Evolutionary conservation across 2,113 vertebrate genomes (phyloP).

Genomic region (Acanthochromis polyacanthus): DNA sequence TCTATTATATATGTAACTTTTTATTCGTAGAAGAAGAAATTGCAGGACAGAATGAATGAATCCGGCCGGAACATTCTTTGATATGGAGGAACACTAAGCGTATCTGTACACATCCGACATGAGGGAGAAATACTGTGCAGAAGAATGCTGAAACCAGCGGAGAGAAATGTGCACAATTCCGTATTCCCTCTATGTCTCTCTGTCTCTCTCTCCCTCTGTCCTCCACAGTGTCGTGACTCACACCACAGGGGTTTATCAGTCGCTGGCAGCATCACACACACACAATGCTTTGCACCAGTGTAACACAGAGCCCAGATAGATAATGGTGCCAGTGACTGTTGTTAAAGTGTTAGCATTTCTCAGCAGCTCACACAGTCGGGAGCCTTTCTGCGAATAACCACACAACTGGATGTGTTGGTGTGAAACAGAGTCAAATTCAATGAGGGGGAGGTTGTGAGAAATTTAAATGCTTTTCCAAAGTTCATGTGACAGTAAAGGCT

Average conservation of each 20-base stretch:
- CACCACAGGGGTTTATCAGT: conserved; percentile 79
- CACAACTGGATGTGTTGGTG: conserved; percentile 68
- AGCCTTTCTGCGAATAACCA: conserved; percentile 64
- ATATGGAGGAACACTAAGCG: conserved; percentile 40
- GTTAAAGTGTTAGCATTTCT: conserved; percentile 74
- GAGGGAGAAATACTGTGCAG: conserved; percentile 50
- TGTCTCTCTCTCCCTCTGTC: conserved; percentile 38
- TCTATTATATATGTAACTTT: conserved; percentile 50
- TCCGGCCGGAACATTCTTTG: conserved; percentile 47
- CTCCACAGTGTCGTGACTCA: conserved; percentile 69
- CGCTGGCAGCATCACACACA: conserved; percentile 69
- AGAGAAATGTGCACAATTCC: conserved; percentile 44
- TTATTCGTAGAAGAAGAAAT: conserved; percentile 41
- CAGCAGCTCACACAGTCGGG: conserved; percentile 67
- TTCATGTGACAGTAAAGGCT: conserved; percentile 17
- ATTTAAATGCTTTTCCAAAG: conserved; percentile 48
- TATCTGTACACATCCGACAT: conserved; percentile 45
- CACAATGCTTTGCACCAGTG: conserved; percentile 63
- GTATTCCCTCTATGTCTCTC: conserved; percentile 16
- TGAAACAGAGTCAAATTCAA: conserved; percentile 57
- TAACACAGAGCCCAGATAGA: conserved; percentile 66
- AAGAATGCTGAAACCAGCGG: conserved; percentile 50
- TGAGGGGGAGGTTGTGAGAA: conserved; percentile 59
- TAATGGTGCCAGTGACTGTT: conserved; percentile 75
- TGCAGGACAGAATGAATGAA: conserved; percentile 33